A percentile compares a stretch with the other conserved stretches of the same genome.
phyloP scores from a whole-genome alignment of 2,113 vertebrate species.

The Rhea pennata region DNA sequence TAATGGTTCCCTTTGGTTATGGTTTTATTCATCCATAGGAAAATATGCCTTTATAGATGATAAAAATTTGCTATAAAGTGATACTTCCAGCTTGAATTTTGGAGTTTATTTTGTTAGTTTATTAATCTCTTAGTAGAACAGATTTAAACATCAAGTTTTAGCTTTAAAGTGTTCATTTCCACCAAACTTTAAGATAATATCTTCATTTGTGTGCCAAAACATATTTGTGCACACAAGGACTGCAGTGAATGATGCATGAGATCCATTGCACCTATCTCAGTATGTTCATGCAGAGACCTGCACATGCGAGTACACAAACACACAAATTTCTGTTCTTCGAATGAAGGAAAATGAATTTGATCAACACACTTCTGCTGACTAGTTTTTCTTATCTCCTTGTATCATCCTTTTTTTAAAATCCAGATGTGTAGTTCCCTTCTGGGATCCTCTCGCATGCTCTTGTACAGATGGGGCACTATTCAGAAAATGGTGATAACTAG shows the following conservation, averaged over 20 bases:
- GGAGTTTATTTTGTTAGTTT: neutral
- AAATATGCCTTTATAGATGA: conserved; percentile 5
- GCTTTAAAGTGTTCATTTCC: neutral
- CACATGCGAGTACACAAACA: neutral
- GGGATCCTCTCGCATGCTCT: neutral
- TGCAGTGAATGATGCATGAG: neutral
- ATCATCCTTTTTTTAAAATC: neutral
- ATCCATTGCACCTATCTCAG: neutral
- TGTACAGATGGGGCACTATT: neutral
- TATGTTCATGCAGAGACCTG: neutral
- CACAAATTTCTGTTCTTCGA: neutral
- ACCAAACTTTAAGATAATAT: neutral
- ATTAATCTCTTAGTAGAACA: neutral
- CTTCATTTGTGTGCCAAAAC: neutral
- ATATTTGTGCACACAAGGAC: neutral
- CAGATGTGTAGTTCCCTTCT: neutral
- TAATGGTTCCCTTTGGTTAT: conserved; percentile 10
- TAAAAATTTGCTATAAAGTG: neutral
- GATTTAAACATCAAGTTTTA: neutral
- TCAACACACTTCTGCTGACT: neutral
- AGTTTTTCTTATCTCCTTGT: neutral
- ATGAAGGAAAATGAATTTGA: neutral
- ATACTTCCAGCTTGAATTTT: neutral
- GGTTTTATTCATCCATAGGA: conserved; percentile 27
- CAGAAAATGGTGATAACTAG: neutral